Evolutionary conservation across 2,113 vertebrate species (phyloP).

Genomic region (Petrocephalus zakoni): DNA sequence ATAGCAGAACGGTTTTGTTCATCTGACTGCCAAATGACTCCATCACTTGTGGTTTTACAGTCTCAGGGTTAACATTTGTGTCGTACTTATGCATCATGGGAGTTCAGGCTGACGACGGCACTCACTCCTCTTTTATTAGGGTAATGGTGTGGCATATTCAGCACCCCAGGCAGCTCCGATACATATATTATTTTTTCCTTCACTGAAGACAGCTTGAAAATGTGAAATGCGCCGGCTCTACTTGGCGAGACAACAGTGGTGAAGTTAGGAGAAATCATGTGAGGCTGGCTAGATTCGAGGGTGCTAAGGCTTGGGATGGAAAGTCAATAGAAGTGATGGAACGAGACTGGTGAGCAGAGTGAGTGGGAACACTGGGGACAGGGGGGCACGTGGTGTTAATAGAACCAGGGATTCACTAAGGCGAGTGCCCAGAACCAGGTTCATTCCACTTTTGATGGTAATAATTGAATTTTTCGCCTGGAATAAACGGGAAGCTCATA

Average conservation of each 20-base stretch:
- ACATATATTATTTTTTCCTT: neutral
- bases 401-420: conserved; percentile 44
- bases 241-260: neutral
- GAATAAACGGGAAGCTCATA: conserved; percentile 27
- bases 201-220: neutral
- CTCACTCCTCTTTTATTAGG: conserved; percentile 2
- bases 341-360: conserved; percentile 11
- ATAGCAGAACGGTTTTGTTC: neutral
- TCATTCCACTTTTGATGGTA: conserved; percentile 45
- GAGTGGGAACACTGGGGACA: conserved; percentile 12
- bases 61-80: neutral
- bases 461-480: conserved; percentile 44
- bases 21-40: neutral
- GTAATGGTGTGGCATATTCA: neutral
- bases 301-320: conserved; percentile 34
- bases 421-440: conserved; percentile 34
- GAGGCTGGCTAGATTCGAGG: conserved; percentile 36
- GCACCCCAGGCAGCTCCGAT: neutral
- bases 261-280: conserved; percentile 44
- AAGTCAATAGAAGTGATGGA: conserved; percentile 42
- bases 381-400: conserved; percentile 44
- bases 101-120: conserved; percentile 29
- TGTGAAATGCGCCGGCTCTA: conserved; percentile 15
- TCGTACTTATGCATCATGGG: neutral
- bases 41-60: neutral